Evolutionary conservation across 1,140 invertebrate species (phyloP), one percentile per base, ranked within the genome.

Genomic region (Zaprionus camerounensis): DNA sequence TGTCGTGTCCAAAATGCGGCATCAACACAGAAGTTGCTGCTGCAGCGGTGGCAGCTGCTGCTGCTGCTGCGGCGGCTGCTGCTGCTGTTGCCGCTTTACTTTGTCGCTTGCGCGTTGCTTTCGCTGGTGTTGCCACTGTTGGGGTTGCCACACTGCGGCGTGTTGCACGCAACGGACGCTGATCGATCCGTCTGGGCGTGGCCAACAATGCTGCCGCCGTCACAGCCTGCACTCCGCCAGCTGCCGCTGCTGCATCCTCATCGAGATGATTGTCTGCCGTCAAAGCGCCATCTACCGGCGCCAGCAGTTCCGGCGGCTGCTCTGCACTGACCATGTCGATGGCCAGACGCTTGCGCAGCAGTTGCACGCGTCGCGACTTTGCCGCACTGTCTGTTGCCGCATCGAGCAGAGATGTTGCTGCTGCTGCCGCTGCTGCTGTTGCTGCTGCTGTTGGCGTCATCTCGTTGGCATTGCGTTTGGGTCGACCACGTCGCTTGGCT

Each of bases 311-410:
- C 12, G 53, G 31, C 11, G 77, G 71, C 20, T 76, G 76, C n/a
- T 81, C 90, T 5, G 71, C 64, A 31, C 76, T 84, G 0, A 92
- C 81, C 88, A 92, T 92, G 58, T 92, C 91, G 26, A 92, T 92
- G 24, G 91, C 91, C 75, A 92, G 53, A 0, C 91, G 88, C 61
- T 92, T 92, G 34, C 88, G 85, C 44, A 92, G 46, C 31, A 92
- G 57, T 55, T 92, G 91, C 9, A 92, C 91, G 9, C 91, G 85
- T 1, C 91, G 71, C 4, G 91, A 83, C 15, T 91, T 91, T 0
- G 76, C 78, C 1, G 79, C 79, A 24, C 72, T 86, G 24, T 41
- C 83, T 2, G 46, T 12, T 26, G 31, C 44, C 11, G 62, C 61
- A 20, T 56, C 65, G n/a, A 51, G 55, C 20, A 61, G 20, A n/a